Conservation (phyloP, 2,113 vertebrate species). For the Pollimyrus isidori region DNA sequence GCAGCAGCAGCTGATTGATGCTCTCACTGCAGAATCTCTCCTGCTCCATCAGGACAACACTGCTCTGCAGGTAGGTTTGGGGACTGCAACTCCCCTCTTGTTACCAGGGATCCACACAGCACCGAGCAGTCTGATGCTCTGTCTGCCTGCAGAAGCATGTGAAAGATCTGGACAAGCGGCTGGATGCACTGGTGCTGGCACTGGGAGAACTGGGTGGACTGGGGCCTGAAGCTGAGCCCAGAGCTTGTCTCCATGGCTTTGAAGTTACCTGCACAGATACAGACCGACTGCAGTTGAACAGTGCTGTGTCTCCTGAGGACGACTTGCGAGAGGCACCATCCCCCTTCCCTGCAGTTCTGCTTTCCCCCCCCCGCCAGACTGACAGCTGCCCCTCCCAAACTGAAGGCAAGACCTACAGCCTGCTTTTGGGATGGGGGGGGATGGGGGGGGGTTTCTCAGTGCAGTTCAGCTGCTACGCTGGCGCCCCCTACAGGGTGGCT, state of each 20-base stretch:
- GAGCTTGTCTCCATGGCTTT: neutral
- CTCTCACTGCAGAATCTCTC: slow-evolving; percentile 79
- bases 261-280: neutral
- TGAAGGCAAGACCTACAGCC: slow-evolving; percentile 35
- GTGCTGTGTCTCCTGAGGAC: neutral
- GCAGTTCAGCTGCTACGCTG: neutral
- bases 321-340: slow-evolving; percentile 20
- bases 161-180: slow-evolving; percentile 48
- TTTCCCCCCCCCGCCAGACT: slow-evolving; percentile 76
- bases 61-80: slow-evolving; percentile 58
- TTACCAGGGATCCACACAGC: neutral
- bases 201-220: slow-evolving; percentile 32
- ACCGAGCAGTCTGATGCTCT: slow-evolving; percentile 25
- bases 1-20: slow-evolving; percentile 77
- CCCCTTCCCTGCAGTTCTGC: slow-evolving; percentile 66
- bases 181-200: slow-evolving; percentile 49
- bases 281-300: neutral
- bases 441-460: neutral
- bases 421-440: neutral
- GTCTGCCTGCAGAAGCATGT: slow-evolving; percentile 35
- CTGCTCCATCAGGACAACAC: slow-evolving; percentile 67
- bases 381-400: slow-evolving; percentile 46
- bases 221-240: neutral
- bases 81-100: neutral
- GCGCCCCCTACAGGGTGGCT: neutral